A percentile compares a stretch with the other conserved stretches of the same genome.
Conservation (phyloP, 1,140 invertebrate species). For the Bombus difficillimus region DNA sequence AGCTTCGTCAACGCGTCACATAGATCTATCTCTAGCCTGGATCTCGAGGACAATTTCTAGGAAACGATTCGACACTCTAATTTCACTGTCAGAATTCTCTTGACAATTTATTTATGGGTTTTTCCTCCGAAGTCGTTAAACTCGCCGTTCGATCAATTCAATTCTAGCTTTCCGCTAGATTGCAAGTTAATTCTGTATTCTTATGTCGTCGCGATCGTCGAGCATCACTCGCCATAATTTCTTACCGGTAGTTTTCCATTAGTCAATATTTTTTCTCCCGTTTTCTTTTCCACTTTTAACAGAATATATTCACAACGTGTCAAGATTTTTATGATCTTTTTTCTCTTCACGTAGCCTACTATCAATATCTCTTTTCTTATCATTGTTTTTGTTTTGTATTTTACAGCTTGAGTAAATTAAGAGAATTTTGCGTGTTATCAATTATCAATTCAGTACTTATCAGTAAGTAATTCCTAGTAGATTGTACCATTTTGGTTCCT, state of each 20-base stretch:
- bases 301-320: background rate
- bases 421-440: background rate
- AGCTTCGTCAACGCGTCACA: background rate
- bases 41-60: constrained; percentile 43
- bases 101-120: background rate
- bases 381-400: background rate
- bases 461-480: no score
- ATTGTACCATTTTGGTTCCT: background rate
- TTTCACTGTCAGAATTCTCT: background rate
- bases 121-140: background rate
- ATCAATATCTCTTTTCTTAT: background rate
- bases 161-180: background rate
- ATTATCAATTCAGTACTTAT: background rate
- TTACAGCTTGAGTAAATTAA: no score
- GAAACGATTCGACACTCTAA: background rate
- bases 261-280: background rate
- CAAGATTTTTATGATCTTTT: no score
- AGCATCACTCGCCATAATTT: constrained; percentile 8
- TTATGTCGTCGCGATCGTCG: background rate
- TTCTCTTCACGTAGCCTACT: background rate
- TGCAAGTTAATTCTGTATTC: background rate
- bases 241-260: constrained; percentile 1
- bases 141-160: background rate
- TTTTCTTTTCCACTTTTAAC: background rate
- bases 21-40: constrained; percentile 33